Evolutionary conservation across 92 coral and sea anemone species (phyloP).

Genomic region (Porites cylindrica): DNA sequence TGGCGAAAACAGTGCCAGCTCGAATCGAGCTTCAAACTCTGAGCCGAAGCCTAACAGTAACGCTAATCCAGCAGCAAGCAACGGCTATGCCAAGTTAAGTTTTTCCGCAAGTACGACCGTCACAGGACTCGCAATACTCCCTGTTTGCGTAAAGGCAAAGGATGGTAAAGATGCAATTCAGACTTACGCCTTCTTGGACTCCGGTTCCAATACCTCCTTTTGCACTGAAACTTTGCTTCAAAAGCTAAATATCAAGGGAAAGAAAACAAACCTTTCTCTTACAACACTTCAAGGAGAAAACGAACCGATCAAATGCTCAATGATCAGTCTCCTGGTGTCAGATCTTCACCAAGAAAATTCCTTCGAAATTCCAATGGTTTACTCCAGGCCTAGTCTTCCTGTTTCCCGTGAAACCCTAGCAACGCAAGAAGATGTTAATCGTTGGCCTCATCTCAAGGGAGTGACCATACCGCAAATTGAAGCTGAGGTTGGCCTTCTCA

Average conservation of each 20-base stretch:
- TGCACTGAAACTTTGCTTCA: constrained; percentile 32
- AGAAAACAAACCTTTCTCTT: too few relatives aligned
- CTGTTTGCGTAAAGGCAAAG: constrained; percentile 46
- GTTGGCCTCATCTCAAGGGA: neutral
- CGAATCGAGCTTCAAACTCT: neutral
- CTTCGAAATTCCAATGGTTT: too few relatives aligned
- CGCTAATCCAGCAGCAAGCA: neutral
- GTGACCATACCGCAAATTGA: constrained; percentile 10
- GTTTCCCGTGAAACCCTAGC: too few relatives aligned
- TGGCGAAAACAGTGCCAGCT: neutral
- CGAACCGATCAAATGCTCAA: too few relatives aligned
- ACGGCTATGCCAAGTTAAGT: constrained; percentile 3
- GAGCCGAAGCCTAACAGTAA: neutral
- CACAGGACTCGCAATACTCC: constrained; percentile 45
- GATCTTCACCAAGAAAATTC: too few relatives aligned
- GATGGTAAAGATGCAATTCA: constrained; percentile 4
- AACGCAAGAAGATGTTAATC: too few relatives aligned
- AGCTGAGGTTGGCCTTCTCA: constrained; percentile 43
- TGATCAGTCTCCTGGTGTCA: too few relatives aligned
- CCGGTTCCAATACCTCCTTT: constrained; percentile 50
- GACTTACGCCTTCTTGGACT: constrained; percentile 53
- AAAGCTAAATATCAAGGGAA: neutral
- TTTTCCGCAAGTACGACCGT: constrained; percentile 13
- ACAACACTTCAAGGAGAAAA: too few relatives aligned
- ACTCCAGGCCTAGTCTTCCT: too few relatives aligned